Evolutionary conservation across 23 tunicate species (phyloP).

Genomic region (Trididemnum clinides): DNA sequence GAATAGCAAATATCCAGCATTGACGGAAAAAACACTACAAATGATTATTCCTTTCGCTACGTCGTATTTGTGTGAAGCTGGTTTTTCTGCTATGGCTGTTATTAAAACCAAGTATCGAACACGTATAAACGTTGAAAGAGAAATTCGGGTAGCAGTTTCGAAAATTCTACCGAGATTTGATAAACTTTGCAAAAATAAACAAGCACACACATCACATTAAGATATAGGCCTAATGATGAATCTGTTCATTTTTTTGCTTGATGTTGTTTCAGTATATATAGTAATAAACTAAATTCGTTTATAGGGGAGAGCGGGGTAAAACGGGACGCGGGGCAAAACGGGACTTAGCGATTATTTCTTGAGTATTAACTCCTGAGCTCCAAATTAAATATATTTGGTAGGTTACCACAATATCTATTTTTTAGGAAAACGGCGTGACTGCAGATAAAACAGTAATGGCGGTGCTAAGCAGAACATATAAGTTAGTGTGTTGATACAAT

Average conservation of each 20-base stretch:
- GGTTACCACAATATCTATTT: too few relatives aligned
- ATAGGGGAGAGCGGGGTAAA: too few relatives aligned
- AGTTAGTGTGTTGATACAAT: too few relatives aligned
- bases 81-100: conserved; percentile 32
- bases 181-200: conserved; percentile 23
- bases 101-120: conserved; percentile 36
- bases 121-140: conserved; percentile 38
- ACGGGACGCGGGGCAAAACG: too few relatives aligned
- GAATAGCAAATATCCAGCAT: conserved; percentile 28
- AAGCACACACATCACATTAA: conserved; percentile 26
- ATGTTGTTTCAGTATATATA: not conserved
- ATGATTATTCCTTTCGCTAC: conserved; percentile 33
- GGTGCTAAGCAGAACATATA: too few relatives aligned
- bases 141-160: conserved; percentile 28
- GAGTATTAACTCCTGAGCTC: too few relatives aligned
- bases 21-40: conserved; percentile 23
- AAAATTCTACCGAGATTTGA: conserved; percentile 25
- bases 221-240: not conserved
- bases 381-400: too few relatives aligned
- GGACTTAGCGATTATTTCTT: too few relatives aligned
- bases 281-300: not conserved
- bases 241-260: not conserved
- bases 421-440: too few relatives aligned
- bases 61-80: conserved; percentile 27
- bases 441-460: too few relatives aligned